Base-by-base conservation (phyloP, 2,113 vertebrate species). In the Peromyscus polionotus region DNA sequence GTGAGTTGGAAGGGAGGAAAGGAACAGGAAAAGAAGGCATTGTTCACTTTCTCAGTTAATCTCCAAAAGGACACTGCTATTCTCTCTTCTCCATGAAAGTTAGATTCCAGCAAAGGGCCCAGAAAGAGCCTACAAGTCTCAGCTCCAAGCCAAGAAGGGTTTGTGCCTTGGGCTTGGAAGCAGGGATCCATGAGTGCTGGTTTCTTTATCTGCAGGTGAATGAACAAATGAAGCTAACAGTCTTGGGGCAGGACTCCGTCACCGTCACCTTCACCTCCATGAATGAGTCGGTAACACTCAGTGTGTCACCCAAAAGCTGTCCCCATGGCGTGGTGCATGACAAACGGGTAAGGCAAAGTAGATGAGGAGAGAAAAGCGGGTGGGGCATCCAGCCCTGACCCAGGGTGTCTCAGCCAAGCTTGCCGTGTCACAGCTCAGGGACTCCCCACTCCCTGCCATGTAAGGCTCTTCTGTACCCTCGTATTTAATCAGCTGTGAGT, bases 201-300 rank as follows among this genome's bases (percentile, higher is more conserved):
- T 45, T 85, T 90, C 45, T 96, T 79, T 26, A 11, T 88, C 72
- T 83, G 65, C 85, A 98, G 98, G 94, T 98, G 88, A 98, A 98
- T 45, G 97, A 98, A 28, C 97, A 98, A 12, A 83, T 98, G 91
- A 98, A 97, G 84, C 92, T 98, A 33, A 98, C 77, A 0, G 92
- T 98, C 57, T 86, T 95, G 86, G 86, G 92, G 2, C 95, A 95
- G 73, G 95, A 97, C n/a, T 95, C 95, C 42, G 95, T 98, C 13
- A 31, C 1, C 1, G 72, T 98, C 89, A 97, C 94, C 79, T 98
- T 98, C 93, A 92, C 94, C 5, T 91, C 73, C 88, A 12, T 96
- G 90, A 95, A 92, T 26, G 98, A 98, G 90, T 96, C 59, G 4
- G 83, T 98, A 7, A 93, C 67, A 5, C 51, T 98, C 48, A 61